Evolutionary conservation across 2,888 invertebrate genomes (phyloP), one percentile per base, ranked within the genome.

Genomic region (Dicranocentrus wangi): DNA sequence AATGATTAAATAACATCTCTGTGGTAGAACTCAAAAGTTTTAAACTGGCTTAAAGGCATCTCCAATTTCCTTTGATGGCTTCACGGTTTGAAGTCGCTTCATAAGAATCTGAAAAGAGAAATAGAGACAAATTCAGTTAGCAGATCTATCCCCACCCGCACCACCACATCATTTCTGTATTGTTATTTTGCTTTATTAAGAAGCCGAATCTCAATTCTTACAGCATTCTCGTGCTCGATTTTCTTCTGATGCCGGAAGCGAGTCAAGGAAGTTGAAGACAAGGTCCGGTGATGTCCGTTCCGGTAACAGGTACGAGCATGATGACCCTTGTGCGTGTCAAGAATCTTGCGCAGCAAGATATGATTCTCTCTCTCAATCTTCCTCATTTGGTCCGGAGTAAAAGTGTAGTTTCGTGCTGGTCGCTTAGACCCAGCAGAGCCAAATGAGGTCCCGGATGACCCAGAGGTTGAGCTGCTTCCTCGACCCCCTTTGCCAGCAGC

Each of bases 171-270:
- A 32, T 32, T 7, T 32, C 10, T 7, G 3, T 10, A 32, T 32
- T 32, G 10, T 32, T 32, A 32, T 10, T 32, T 32, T 7, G 32
- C 8, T n/a, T 43, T n/a, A 43, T 23, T 19, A 43, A 66, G 17
- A 19, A 19, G 15, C 3, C 17, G 23, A 10, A 17, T 47, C 19
- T 39, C 1, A 51, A 32, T 32, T 32, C 88, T 84, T 88, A 91
- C 91, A 89, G 90, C 87, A 87, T 91, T 91, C 81, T 91, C 91
- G 81, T 88, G 87, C 82, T 91, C 90, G 83, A 91, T 91, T 84
- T 89, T 88, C 73, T 88, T 88, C 81, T 91, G 91, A 23, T 90
- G 88, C 82, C 88, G 89, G 73, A 87, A 88, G 58, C 91, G 88
- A 85, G 91, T 90, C 53, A 91, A 89, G 15, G 90, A 90, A 39